Evolutionary conservation across 1,140 invertebrate species (phyloP).

Genomic region (Pogonognathellus flavescens): DNA sequence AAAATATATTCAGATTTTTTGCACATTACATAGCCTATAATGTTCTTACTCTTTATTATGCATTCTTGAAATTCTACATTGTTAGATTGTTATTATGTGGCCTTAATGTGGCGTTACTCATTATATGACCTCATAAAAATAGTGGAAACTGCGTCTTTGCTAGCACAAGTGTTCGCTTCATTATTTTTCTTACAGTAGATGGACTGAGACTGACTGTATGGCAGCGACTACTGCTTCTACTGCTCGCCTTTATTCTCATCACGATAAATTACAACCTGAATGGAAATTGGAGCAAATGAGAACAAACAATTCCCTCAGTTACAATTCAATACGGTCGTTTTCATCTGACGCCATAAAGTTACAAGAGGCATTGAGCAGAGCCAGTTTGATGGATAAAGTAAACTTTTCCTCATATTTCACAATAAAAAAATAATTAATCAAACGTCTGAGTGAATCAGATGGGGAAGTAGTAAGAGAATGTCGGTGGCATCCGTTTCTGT

Average conservation of each 20-base stretch:
- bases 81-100: too few species aligned
- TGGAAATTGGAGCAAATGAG: neutral
- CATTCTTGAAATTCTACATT: too few species aligned
- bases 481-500: neutral
- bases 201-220: too few species aligned
- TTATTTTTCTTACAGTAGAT: too few species aligned
- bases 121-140: too few species aligned
- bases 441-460: neutral
- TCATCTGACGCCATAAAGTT: neutral
- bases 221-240: too few species aligned
- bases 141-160: too few species aligned
- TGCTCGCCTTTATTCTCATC: neutral
- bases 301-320: neutral
- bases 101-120: too few species aligned
- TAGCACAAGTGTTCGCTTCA: too few species aligned
- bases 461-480: neutral
- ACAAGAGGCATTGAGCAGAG: neutral
- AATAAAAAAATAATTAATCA: constrained; percentile 29
- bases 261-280: neutral
- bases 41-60: too few species aligned
- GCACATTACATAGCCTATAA: too few species aligned
- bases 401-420: neutral
- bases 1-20: too few species aligned
- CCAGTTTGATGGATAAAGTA: neutral
- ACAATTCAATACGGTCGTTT: neutral